Percentiles rank a stretch among this genome's conserved stretches.
Conservation (phyloP, 1,140 invertebrate species). For the Tribolium madens region DNA sequence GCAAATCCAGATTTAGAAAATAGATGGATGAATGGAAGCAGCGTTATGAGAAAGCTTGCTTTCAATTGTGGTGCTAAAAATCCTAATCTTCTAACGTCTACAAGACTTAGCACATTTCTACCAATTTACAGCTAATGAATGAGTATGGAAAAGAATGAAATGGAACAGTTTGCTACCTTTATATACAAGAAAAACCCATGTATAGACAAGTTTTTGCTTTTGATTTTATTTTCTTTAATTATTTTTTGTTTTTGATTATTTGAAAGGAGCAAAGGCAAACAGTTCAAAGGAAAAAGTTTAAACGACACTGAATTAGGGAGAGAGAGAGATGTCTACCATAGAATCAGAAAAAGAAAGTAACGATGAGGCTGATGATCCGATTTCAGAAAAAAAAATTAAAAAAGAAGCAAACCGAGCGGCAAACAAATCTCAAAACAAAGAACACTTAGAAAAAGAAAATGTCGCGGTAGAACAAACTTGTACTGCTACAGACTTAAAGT, state of each 20-base stretch:
- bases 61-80: neutral
- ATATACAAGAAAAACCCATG: slow-evolving; percentile 19
- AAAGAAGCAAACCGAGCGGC: too few relatives aligned
- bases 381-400: too few relatives aligned
- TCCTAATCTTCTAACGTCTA: slow-evolving; percentile 31
- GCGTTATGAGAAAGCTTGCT: neutral
- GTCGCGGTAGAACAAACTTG: too few relatives aligned
- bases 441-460: too few relatives aligned
- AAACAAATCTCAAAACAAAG: too few relatives aligned
- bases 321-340: neutral
- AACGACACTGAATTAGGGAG: slow-evolving; percentile 9
- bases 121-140: slow-evolving; percentile 41
- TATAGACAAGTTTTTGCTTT: neutral
- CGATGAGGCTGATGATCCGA: too few relatives aligned
- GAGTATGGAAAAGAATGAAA: slow-evolving; percentile 31
- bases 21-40: neutral
- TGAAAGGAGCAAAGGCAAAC: slow-evolving; percentile 46
- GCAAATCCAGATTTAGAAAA: neutral
- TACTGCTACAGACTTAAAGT: too few relatives aligned
- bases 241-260: slow-evolving; percentile 49
- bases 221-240: neutral
- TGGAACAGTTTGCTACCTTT: slow-evolving; percentile 45
- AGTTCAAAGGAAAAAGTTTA: slow-evolving; percentile 50
- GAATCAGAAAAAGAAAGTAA: too few relatives aligned
- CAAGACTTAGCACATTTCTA: slow-evolving; percentile 47